A percentile compares a stretch with the other conserved stretches of the same genome.
phyloP scores from a whole-genome alignment of 2,888 invertebrate genomes.

The Ectemnius continuus region DNA sequence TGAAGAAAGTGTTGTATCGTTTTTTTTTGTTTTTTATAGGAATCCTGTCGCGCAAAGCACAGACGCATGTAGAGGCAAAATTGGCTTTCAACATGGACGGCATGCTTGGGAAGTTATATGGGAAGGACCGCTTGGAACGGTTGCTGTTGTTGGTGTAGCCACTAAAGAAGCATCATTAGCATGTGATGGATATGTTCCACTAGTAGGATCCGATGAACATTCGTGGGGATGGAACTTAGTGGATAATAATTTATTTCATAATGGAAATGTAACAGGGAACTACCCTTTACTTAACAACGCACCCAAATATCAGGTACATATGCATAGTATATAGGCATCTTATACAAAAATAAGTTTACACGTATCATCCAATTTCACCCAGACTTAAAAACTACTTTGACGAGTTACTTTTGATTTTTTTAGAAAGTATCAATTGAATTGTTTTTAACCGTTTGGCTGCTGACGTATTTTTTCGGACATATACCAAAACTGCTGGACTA shows the following conservation, averaged over 20 bases:
- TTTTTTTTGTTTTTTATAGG: conserved; percentile 77
- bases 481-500: no score
- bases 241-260: conserved; percentile 97
- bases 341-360: no score
- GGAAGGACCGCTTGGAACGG: conserved; percentile 99
- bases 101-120: conserved; percentile 99
- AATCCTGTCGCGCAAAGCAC: conserved; percentile 99
- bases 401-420: no score
- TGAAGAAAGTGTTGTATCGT: neutral
- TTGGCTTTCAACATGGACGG: conserved; percentile 93
- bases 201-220: conserved; percentile 96
- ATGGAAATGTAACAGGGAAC: conserved; percentile 96
- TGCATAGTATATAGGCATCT: neutral
- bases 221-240: conserved; percentile 99
- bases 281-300: conserved; percentile 97
- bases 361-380: no score
- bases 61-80: conserved; percentile 94
- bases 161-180: conserved; percentile 96
- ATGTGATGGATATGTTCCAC: conserved; percentile 96
- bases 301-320: conserved; percentile 94
- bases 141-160: conserved; percentile 97
- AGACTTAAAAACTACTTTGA: no score
- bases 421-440: no score
- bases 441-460: no score
- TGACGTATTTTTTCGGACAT: no score